These are phyloP conservation scores for Tyrannus savana DNA, from an alignment of 2,113 vertebrate genomes.

Conservation along the genomic window DNA sequence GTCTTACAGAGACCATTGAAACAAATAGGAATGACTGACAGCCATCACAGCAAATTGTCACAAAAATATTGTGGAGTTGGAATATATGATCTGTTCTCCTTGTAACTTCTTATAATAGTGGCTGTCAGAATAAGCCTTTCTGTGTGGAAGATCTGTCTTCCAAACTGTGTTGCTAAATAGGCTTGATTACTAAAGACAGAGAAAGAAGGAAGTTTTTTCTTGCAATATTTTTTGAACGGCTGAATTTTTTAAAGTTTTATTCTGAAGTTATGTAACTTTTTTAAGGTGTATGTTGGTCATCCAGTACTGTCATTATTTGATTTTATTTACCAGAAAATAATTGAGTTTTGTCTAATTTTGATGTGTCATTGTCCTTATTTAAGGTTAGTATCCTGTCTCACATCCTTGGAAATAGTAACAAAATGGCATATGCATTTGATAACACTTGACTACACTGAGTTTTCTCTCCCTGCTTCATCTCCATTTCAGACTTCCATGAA, in stretches of 20 bases:
- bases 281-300: background rate
- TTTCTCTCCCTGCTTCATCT: background rate
- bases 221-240: background rate
- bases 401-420: background rate
- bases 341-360: background rate
- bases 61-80: background rate
- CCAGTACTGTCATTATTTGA: background rate
- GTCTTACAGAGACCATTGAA: conserved; percentile 31
- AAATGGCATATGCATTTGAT: background rate
- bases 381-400: background rate
- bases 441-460: background rate
- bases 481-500: background rate
- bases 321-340: background rate
- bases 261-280: background rate
- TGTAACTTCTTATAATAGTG: background rate
- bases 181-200: background rate
- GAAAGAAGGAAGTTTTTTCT: background rate
- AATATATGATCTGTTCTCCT: background rate
- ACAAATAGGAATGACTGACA: background rate
- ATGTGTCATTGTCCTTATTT: background rate
- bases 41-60: background rate
- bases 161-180: background rate
- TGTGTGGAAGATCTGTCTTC: background rate
- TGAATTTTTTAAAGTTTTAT: background rate
- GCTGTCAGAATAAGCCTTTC: background rate